Conservation (phyloP, 2,113 vertebrate species). For the Andinoacara biseriatus region DNA sequence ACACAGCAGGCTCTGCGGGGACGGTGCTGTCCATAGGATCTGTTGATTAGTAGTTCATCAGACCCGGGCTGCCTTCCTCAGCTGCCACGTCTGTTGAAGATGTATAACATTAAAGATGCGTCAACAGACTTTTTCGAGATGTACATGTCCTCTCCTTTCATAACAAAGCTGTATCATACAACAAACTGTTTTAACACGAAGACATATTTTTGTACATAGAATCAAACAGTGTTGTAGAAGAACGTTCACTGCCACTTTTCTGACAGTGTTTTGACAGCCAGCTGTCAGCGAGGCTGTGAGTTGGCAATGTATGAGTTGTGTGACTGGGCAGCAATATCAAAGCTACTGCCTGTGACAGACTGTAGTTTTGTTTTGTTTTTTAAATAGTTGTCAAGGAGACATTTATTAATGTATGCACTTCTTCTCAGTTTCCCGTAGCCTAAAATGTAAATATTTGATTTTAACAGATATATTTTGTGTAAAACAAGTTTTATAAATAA, state of each 20-base stretch:
- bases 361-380: constrained; percentile 58
- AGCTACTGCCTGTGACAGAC: constrained; percentile 78
- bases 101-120: constrained; percentile 42
- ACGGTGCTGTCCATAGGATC: constrained; percentile 45
- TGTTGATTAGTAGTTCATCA: constrained; percentile 34
- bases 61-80: constrained; percentile 56
- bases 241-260: constrained; percentile 75
- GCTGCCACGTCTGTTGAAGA: constrained; percentile 51
- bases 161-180: constrained; percentile 69
- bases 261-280: constrained; percentile 57
- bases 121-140: constrained; percentile 55
- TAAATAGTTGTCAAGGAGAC: constrained; percentile 70
- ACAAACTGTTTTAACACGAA: constrained; percentile 79
- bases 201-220: constrained; percentile 89
- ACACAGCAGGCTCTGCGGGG: constrained; percentile 43
- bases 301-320: constrained; percentile 56
- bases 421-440: constrained; percentile 77
- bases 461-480: constrained; percentile 94
- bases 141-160: constrained; percentile 50
- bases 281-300: constrained; percentile 65
- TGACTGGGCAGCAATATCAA: constrained; percentile 70
- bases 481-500: constrained; percentile 92
- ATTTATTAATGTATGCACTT: constrained; percentile 88
- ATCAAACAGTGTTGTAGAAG: constrained; percentile 71
- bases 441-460: constrained; percentile 87